Evolutionary conservation across 2,888 invertebrate genomes (phyloP).

Genomic region (Macrophya annulata): DNA sequence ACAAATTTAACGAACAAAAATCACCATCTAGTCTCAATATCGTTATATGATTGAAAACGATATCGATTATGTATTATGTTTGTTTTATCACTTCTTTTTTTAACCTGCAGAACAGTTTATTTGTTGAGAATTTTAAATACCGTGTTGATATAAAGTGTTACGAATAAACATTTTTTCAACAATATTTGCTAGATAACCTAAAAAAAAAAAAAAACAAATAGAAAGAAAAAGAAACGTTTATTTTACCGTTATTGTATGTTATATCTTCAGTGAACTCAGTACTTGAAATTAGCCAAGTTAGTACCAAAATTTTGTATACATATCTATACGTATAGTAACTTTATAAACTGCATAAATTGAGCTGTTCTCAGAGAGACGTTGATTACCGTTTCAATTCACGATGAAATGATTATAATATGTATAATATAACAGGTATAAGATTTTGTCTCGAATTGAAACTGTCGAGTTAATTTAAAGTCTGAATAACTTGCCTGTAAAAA

Average conservation of each 20-base stretch:
- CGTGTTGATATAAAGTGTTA: background rate
- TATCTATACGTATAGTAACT: background rate
- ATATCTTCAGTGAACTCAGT: background rate
- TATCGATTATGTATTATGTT: background rate
- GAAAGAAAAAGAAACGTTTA: background rate
- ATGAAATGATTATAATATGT: background rate
- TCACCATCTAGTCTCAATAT: background rate
- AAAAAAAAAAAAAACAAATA: too few species aligned
- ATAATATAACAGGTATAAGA: background rate
- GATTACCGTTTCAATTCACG: background rate
- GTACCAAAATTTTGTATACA: background rate
- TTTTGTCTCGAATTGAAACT: background rate
- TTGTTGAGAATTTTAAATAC: background rate
- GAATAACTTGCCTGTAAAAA: background rate
- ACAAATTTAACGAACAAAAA: background rate
- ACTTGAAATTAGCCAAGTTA: background rate
- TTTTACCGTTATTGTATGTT: background rate
- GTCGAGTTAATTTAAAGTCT: background rate
- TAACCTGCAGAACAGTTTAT: too few species aligned
- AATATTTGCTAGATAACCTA: too few species aligned
- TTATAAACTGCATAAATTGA: constrained; percentile 12
- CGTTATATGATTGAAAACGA: background rate
- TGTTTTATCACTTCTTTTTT: background rate
- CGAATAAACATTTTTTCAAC: background rate
- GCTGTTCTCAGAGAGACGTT: background rate